phyloP scores from a whole-genome alignment of 2,113 vertebrate genomes.

The Phalacrocorax pelagicus region DNA sequence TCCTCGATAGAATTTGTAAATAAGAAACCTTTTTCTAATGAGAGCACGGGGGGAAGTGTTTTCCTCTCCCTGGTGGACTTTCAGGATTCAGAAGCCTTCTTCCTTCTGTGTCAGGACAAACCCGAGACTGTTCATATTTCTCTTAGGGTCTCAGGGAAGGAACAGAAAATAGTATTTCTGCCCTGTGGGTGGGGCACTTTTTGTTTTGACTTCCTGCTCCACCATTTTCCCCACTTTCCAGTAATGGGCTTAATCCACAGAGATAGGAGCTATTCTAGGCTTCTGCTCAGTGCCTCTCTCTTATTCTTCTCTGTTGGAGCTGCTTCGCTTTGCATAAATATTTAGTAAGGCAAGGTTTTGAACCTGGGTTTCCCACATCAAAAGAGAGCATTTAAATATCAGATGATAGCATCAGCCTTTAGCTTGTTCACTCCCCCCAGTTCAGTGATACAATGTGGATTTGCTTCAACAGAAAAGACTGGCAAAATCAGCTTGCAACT shows the following conservation, averaged over 20 bases:
- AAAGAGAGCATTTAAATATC: background rate
- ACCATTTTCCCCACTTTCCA: background rate
- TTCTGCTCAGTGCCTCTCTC: background rate
- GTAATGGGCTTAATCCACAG: background rate
- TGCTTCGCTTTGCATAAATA: background rate
- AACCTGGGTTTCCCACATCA: slow-evolving; percentile 25
- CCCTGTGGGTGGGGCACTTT: background rate
- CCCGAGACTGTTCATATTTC: background rate
- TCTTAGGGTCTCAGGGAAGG: background rate
- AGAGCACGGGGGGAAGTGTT: background rate
- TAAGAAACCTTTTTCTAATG: background rate
- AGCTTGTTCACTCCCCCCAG: background rate
- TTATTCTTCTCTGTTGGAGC: background rate
- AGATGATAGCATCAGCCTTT: background rate
- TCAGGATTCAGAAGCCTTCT: background rate
- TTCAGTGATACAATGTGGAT: background rate
- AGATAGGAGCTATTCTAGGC: background rate
- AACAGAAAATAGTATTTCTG: background rate
- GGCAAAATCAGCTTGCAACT: background rate
- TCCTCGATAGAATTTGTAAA: background rate
- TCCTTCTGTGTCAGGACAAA: background rate
- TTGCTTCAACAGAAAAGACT: background rate
- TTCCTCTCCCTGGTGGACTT: background rate
- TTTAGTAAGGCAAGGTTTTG: slow-evolving; percentile 30
- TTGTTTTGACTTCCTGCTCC: background rate